Conservation (phyloP, 1,140 invertebrate species). For the Vanessa atalanta region DNA sequence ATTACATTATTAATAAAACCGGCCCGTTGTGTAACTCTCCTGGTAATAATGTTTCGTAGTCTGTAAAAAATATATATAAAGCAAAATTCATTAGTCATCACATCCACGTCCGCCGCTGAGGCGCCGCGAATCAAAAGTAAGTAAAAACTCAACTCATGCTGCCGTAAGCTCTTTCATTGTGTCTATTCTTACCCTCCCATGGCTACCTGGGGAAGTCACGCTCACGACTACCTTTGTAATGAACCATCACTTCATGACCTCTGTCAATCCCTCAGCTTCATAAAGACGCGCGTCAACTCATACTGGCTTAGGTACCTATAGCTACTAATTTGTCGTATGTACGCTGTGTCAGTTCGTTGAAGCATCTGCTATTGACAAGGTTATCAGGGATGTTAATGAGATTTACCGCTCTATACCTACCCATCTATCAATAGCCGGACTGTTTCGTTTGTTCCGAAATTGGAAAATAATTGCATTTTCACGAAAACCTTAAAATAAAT, state of each 20-base stretch:
- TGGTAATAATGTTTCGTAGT: conserved; percentile 20
- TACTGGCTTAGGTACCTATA: not conserved
- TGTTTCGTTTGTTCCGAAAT: not conserved
- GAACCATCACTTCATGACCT: conserved; percentile 25
- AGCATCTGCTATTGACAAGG: conserved; percentile 11
- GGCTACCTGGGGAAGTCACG: conserved; percentile 64
- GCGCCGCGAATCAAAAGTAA: conserved; percentile 61
- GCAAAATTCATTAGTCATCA: conserved; percentile 56
- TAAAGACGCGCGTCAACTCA: conserved; percentile 4
- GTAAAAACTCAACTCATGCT: conserved; percentile 58
- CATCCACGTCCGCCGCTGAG: conserved; percentile 42
- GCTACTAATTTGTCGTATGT: not conserved
- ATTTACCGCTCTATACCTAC: not conserved
- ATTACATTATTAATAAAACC: conserved; percentile 15
- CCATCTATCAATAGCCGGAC: not conserved
- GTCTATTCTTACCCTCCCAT: conserved; percentile 52
- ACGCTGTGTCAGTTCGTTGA: conserved; percentile 4
- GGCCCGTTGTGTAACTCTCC: conserved; percentile 4
- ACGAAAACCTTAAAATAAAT: no score
- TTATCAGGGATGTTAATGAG: conserved; percentile 12
- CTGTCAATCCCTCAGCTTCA: conserved; percentile 10
- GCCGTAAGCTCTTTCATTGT: conserved; percentile 51
- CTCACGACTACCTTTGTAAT: conserved; percentile 43
- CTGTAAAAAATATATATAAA: conserved; percentile 36
- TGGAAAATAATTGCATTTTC: not conserved